Percentiles rank a stretch among this genome's conserved stretches.
Evolutionary conservation across 1,140 invertebrate genomes (phyloP).

Genomic region (Cotesia vestalis): DNA sequence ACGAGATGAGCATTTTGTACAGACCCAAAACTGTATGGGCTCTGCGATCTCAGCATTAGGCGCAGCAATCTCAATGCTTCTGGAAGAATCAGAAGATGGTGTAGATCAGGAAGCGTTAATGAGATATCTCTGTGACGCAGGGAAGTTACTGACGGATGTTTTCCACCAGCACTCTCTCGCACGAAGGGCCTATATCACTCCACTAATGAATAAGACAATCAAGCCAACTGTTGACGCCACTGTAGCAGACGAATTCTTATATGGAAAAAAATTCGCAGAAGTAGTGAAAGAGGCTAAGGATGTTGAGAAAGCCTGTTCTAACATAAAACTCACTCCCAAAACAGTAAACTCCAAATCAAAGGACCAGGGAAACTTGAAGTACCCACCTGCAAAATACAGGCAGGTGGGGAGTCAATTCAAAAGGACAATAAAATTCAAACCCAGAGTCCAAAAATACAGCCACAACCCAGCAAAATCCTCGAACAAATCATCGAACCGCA

Average conservation of each 20-base stretch:
- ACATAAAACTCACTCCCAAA: not conserved
- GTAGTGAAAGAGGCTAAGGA: conserved; percentile 24
- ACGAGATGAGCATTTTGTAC: conserved; percentile 39
- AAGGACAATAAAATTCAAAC: not conserved
- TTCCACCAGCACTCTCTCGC: conserved; percentile 30
- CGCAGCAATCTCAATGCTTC: conserved; percentile 36
- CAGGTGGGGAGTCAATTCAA: conserved; percentile 19
- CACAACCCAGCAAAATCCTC: conserved; percentile 3
- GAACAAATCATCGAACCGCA: not conserved
- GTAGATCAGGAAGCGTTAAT: conserved; percentile 15
- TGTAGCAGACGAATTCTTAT: conserved; percentile 34
- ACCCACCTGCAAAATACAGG: conserved; percentile 23
- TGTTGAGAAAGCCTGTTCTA: conserved; percentile 21
- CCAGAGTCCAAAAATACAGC: not conserved
- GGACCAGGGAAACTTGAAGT: conserved; percentile 23
- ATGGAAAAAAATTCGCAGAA: conserved; percentile 32
- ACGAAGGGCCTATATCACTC: conserved; percentile 31
- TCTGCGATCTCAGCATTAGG: conserved; percentile 33
- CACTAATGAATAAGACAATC: conserved; percentile 26
- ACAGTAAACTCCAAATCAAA: conserved; percentile 5
- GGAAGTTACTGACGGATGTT: conserved; percentile 25
- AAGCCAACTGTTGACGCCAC: conserved; percentile 27
- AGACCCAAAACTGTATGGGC: conserved; percentile 39
- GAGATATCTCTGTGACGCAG: conserved; percentile 27
- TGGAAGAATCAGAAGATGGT: conserved; percentile 28